Base-by-base conservation (phyloP, 2,797 vertebrate species). In the Manis javanica region DNA sequence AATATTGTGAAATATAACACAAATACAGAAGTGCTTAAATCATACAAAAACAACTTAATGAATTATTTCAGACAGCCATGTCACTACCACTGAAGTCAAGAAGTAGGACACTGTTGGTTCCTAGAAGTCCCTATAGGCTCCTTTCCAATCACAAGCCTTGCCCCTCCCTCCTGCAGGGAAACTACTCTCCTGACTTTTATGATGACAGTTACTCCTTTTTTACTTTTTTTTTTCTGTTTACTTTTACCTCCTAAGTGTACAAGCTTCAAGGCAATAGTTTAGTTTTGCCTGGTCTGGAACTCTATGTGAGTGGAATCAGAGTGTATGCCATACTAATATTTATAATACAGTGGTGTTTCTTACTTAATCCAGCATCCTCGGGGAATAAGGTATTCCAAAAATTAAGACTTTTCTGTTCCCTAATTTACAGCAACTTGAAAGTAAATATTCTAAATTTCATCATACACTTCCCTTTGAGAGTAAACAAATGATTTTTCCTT, bases 351-450 rank as follows among this genome's bases (percentile, higher is more conserved):
- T 66, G 39, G 71, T 55, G 51, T 83, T 46, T 46, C 37, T 90
- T 90, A 71, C 19, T 96, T 79, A 78, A 84, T 79, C 24, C 34
- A 79, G 10, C n/a, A 2, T 92, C 39, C 68, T 78, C 69, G 46
- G 59, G 61, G 91, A 83, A 57, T 87, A 85, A 87, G 23, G 2
- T 66, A 66, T 66, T 78, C 55, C 23, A 78, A 34, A 21, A 89
- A 74, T 29, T 66, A 55, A 8, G 1, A 7, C 42, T 51, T 64
- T 81, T 26, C 21, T 81, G 16, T 74, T 61, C 49, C 68, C 59
- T 81, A 18, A 90, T 49, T 95, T 78, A 82, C 78, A 81, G 31
- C 57, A 63, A 95, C 79, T 87, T 81, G 77, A 19, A 90, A n/a
- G 71, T 79, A 79, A 91, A 79, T 79, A 31, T 59, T 79, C 15